These are phyloP conservation scores for Cataglyphis hispanica DNA, from an alignment of 1,140 invertebrate genomes.

Conservation along the genomic window DNA sequence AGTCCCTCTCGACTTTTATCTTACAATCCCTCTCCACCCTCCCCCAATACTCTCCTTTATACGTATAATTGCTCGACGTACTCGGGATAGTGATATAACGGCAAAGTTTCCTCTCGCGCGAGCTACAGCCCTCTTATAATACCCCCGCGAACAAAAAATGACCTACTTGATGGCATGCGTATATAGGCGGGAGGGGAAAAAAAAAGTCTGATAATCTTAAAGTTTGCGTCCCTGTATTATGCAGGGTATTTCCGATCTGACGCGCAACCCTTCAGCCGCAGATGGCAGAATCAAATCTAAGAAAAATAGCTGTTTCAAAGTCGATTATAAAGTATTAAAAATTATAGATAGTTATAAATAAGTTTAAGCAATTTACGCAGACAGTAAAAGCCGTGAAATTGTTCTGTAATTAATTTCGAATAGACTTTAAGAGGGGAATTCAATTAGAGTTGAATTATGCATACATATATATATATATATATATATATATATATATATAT, in stretches of 20 bases:
- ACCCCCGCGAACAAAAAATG: constrained; percentile 36
- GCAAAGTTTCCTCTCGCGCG: constrained; percentile 14
- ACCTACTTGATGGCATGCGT: constrained; percentile 30
- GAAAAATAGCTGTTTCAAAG: not conserved
- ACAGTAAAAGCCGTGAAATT: not conserved
- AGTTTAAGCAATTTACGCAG: not conserved
- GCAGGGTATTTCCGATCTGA: constrained; percentile 21
- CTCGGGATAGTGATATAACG: constrained; percentile 24
- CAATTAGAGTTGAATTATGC: not conserved
- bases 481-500: too few relatives aligned
- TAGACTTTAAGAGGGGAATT: not conserved
- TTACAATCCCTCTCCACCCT: not conserved
- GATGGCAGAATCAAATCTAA: constrained; percentile 25
- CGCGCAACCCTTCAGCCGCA: constrained; percentile 14
- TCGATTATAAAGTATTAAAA: not conserved
- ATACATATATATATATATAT: too few relatives aligned
- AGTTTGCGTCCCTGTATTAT: constrained; percentile 44
- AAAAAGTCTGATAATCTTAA: constrained; percentile 10
- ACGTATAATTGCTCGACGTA: constrained; percentile 14
- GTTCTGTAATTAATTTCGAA: not conserved
- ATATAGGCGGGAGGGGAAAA: not conserved
- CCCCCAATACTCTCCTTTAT: not conserved
- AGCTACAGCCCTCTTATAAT: constrained; percentile 23
- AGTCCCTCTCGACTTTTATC: not conserved
- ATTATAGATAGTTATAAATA: too few relatives aligned